phyloP scores from a whole-genome alignment of 2,797 vertebrate species.

The Cryptoprocta ferox region DNA sequence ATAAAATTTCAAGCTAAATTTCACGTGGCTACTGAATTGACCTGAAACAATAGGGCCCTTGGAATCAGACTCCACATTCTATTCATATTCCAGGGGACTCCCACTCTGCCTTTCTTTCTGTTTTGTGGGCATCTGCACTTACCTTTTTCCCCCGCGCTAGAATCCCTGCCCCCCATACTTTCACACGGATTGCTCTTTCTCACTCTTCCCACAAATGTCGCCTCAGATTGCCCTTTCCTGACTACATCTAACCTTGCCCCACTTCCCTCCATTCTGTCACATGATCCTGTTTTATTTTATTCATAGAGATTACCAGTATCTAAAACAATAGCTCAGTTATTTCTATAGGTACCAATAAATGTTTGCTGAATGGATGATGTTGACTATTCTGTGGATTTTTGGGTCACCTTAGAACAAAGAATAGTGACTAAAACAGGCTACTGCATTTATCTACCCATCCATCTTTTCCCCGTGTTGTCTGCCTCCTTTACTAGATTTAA shows the following conservation, averaged over 20 bases:
- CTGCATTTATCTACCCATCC: not conserved
- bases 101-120: not conserved
- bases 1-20: not conserved
- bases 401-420: not conserved
- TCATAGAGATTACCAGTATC: not conserved
- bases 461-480: not conserved
- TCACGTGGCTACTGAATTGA: not conserved
- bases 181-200: not conserved
- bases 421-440: not conserved
- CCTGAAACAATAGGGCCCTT: not conserved
- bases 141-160: not conserved
- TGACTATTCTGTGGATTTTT: not conserved
- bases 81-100: rapidly evolving
- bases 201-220: not conserved
- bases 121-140: not conserved
- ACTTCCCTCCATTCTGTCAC: not conserved
- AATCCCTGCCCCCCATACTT: not conserved
- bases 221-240: not conserved
- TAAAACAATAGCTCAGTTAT: not conserved
- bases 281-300: not conserved
- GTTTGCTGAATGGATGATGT: not conserved
- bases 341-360: not conserved
- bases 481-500: not conserved
- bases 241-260: not conserved
- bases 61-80: not conserved